Base-by-base conservation (phyloP, 2,113 vertebrate species). In the Asarcornis scutulata region DNA sequence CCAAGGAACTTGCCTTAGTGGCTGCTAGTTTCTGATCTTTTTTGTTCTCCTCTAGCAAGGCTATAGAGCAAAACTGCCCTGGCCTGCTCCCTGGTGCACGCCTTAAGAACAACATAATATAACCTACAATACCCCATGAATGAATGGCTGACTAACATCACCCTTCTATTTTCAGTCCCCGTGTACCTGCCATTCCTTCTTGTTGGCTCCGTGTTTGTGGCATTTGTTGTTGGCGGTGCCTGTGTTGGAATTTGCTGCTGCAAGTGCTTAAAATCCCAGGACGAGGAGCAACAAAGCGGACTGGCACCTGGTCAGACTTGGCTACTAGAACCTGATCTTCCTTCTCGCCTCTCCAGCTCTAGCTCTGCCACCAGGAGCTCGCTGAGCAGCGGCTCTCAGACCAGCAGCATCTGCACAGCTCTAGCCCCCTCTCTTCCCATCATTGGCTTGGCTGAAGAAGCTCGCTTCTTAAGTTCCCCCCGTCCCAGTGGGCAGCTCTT, bases 151-250 rank as follows among this genome's bases (percentile, higher is more conserved):
- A 36, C 77, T 85, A 46, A 69, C 4, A 18, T 53, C 58, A 21
- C 53, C 40, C 69, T 71, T 74, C 4, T 15, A 12, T 79, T 85
- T 71, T 3, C 90, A 98, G 98, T 97, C 87, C 98, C 98, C 2
- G 86, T 93, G 7, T 98, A 98, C 81, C 74, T 98, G 50, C 98
- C 97, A 0, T 98, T 98, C 91, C 96, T 98, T 50, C 98, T 97
- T 2, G 96, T 97, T 20, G 92, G 95, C 10, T 95, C 97, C 1
- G 29, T 96, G 1, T 98, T 98, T 34, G 90, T 97, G 82, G 95
- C 93, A 1, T 97, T 98, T 31, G 55, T 98, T 7, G 73, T 91
- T 31, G 62, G 97, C 1, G 96, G 98, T 14, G 76, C 96, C 13
- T 81, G 97, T 4, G 73, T 97, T 42, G 98, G 97, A 22, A 80